Percentiles rank a stretch among this genome's conserved stretches.
phyloP scores from a whole-genome alignment of 2,113 vertebrate species.

The Stigmatopora nigra region DNA sequence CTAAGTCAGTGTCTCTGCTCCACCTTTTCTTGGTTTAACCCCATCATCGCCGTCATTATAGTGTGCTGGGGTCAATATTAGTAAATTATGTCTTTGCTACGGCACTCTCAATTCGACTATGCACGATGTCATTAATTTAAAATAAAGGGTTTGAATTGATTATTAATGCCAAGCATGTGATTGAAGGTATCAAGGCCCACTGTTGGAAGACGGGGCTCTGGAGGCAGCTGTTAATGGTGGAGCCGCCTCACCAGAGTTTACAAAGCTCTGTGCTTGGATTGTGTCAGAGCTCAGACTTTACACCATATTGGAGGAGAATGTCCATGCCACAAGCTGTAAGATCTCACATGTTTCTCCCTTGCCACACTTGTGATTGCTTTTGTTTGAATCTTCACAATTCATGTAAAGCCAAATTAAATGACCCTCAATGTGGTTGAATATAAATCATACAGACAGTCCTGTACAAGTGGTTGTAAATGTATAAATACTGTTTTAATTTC shows the following conservation, averaged over 20 bases:
- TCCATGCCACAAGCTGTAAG: conserved; percentile 96
- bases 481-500: not conserved
- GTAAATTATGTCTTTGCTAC: not conserved
- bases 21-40: not conserved
- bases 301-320: conserved; percentile 90
- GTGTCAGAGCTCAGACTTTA: conserved; percentile 85
- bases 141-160: not conserved
- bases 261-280: conserved; percentile 92
- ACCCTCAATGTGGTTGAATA: not conserved
- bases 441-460: not conserved
- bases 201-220: conserved; percentile 86
- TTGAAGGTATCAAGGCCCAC: conserved; percentile 89
- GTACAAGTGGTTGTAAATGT: too few species aligned
- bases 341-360: not conserved
- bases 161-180: not conserved
- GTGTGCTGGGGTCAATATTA: not conserved
- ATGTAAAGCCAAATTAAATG: not conserved
- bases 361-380: not conserved
- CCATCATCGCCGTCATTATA: not conserved
- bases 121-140: not conserved
- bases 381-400: not conserved
- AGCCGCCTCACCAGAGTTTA: conserved; percentile 87
- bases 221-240: conserved; percentile 75
- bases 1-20: not conserved
- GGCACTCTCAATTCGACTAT: not conserved